Percentiles rank a stretch among this genome's conserved stretches.
phyloP scores from a whole-genome alignment of 2,113 vertebrate genomes.

The Callithrix jacchus region DNA sequence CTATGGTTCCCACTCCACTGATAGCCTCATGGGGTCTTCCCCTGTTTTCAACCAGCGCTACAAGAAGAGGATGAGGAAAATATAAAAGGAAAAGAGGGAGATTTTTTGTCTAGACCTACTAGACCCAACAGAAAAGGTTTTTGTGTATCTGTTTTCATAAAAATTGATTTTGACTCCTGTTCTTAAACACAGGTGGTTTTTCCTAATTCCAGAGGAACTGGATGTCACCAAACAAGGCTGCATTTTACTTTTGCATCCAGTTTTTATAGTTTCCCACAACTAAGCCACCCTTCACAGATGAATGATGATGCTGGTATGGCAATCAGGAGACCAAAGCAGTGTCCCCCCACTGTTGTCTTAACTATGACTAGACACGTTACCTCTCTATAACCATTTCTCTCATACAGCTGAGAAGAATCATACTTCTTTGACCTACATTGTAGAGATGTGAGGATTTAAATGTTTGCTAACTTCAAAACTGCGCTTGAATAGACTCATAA shows the following conservation, averaged over 20 bases:
- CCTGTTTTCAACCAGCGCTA: conserved; percentile 97
- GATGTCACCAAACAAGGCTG: background rate
- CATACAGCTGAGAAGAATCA: background rate
- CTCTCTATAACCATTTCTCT: background rate
- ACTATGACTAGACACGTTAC: background rate
- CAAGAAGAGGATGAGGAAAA: conserved; percentile 94
- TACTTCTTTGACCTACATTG: too few relatives aligned
- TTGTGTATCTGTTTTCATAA: background rate
- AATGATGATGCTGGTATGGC: background rate
- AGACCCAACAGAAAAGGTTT: background rate
- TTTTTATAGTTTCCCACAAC: conserved; percentile 28
- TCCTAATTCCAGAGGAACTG: background rate
- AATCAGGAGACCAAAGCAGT: background rate
- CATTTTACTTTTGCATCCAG: background rate
- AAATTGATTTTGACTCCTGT: conserved; percentile 11
- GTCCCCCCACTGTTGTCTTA: background rate
- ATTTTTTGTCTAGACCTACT: background rate
- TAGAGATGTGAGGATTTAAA: background rate
- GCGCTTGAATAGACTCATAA: background rate
- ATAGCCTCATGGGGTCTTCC: conserved; percentile 94
- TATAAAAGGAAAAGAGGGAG: conserved; percentile 81
- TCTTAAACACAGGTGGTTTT: background rate
- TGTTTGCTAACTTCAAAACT: background rate
- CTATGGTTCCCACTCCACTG: conserved; percentile 94
- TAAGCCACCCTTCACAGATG: background rate